Evolutionary conservation across 1,140 invertebrate genomes (phyloP).

Genomic region (Wiebesia pumilae): DNA sequence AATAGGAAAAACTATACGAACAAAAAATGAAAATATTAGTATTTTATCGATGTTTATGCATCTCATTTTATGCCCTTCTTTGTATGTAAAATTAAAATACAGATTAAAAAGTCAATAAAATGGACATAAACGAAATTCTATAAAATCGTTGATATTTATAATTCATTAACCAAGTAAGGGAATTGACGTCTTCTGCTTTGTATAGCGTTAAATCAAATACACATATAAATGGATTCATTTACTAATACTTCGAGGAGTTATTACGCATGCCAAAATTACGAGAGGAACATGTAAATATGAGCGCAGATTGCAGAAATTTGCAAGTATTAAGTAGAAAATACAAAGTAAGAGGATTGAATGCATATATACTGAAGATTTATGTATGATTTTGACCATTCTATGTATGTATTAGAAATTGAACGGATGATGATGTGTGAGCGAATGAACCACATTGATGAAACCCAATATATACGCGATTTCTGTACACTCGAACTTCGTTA

Average conservation of each 20-base stretch:
- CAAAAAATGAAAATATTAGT: no score
- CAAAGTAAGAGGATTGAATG: slow-evolving; percentile 1
- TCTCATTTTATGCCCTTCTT: no score
- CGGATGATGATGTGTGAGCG: background rate
- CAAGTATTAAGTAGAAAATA: slow-evolving; percentile 55
- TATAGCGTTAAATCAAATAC: background rate
- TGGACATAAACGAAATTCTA: no score
- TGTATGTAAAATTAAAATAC: no score
- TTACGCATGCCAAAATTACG: slow-evolving; percentile 1
- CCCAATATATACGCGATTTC: slow-evolving; percentile 50
- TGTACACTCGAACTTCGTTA: slow-evolving; percentile 42
- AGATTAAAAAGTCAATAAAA: no score
- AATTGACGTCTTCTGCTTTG: background rate
- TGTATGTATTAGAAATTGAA: background rate
- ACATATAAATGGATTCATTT: background rate
- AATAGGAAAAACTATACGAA: no score
- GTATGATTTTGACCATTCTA: background rate
- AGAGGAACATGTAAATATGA: slow-evolving; percentile 27
- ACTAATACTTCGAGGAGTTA: background rate
- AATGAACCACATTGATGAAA: slow-evolving; percentile 29
- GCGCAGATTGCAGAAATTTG: slow-evolving; percentile 44
- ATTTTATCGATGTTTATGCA: no score
- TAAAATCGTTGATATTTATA: no score
- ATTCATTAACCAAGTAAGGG: no score
- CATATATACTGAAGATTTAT: background rate